Evolutionary conservation across 2,888 invertebrate genomes (phyloP), one percentile per base, ranked within the genome.

Genomic region (Hymenopus coronatus): DNA sequence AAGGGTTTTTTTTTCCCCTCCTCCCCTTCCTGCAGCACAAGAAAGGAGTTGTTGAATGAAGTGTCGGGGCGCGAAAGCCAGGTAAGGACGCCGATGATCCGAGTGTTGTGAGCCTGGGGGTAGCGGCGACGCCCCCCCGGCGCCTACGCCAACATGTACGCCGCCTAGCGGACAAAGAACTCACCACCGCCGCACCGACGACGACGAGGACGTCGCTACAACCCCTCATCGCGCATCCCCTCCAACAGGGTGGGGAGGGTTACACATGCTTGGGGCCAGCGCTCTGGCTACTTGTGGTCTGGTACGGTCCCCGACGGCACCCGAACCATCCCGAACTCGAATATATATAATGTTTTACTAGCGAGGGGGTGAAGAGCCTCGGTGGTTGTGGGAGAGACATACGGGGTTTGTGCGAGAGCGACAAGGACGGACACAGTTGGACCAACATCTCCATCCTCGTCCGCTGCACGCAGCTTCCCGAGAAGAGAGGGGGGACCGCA

Each of bases 161-260:
- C 90, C 90, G 89, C 90, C 89, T 89, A 89, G 88, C 90, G 90
- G 90, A 88, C 90, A 88, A 89, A 33, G 20, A 33, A 54, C 70
- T 89, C 89, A 90, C 90, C 89, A 90, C 87, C 89, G 70, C 81
- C 82, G 70, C 86, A 81, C 84, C 83, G 27, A 84, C 88, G n/a
- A 27, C 87, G 87, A 81, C 86, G 86, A 28, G 70, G 86, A 28
- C 86, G 86, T 86, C 86, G 86, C 28, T 81, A 33, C 89, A 82
- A 85, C 89, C 88, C 88, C 89, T 84, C 84, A 82, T 83, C 40
- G 28, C 88, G 30, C 40, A 28, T 82, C 85, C 88, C 83, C 85
- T 46, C 82, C 87, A 87, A 33, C 82, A 84, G 82, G 88, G 87
- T 28, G 87, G 87, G 87, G 87, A 87, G 82, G 30, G 82, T 87